Evolutionary conservation across 1,140 invertebrate species (phyloP).

Genomic region (Chionoecetes opilio): DNA sequence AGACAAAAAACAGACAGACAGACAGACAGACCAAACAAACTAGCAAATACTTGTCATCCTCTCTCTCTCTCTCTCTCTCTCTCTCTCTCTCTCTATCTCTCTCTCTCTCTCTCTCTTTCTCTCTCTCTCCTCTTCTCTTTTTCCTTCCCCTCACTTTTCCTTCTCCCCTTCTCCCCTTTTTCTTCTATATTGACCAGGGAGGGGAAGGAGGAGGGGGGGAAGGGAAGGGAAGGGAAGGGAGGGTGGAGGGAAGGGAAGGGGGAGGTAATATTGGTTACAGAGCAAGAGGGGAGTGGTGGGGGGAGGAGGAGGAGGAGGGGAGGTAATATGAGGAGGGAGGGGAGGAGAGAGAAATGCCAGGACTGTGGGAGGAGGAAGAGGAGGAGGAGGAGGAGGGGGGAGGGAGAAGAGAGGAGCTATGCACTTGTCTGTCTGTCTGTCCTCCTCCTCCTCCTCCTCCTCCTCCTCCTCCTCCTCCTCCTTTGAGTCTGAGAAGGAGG

Average conservation of each 20-base stretch:
- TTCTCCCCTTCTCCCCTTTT: too few species aligned
- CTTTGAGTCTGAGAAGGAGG: too few species aligned
- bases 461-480: background rate
- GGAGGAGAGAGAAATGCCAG: background rate
- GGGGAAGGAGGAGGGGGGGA: background rate
- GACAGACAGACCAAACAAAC: background rate
- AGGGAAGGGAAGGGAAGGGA: background rate
- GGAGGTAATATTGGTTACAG: background rate
- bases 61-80: too few species aligned
- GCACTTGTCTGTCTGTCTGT: background rate
- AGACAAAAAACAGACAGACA: background rate
- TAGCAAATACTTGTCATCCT: too few species aligned
- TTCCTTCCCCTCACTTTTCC: too few species aligned
- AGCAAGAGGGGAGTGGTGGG: background rate
- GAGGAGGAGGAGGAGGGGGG: background rate
- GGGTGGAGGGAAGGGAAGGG: background rate
- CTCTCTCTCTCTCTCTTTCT: too few species aligned
- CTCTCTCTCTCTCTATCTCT: background rate
- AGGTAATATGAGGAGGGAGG: too few species aligned
- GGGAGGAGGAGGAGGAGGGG: background rate
- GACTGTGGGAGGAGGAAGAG: background rate
- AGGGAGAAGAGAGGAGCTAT: background rate
- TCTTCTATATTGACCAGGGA: background rate
- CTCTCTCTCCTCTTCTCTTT: too few species aligned
- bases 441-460: background rate